phyloP scores from a whole-genome alignment of 1,140 invertebrate species.

The Hermetia illucens region DNA sequence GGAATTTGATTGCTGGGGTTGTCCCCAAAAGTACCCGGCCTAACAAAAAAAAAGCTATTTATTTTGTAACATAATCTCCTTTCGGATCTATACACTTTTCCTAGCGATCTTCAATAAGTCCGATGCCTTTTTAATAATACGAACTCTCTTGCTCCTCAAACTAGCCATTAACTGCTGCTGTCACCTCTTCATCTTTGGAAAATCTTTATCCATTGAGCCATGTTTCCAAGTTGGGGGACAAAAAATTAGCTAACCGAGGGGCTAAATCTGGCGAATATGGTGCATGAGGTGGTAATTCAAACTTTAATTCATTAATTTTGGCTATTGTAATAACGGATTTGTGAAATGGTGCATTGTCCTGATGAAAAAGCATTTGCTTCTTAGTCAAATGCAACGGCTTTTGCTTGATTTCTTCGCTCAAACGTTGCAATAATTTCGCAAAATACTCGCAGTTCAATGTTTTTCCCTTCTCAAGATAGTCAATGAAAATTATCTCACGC shows the following conservation, averaged over 20 bases:
- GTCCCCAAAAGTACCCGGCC: no score
- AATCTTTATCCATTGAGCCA: conserved; percentile 20
- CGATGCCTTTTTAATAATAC: conserved; percentile 13
- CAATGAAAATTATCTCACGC: no score
- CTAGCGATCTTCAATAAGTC: conserved; percentile 3
- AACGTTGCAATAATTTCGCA: conserved; percentile 1
- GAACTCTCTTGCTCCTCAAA: conserved; percentile 12
- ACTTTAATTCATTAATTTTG: conserved; percentile 25
- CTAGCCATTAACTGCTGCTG: conserved; percentile 11
- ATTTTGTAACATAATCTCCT: no score
- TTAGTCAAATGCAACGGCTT: conserved; percentile 19
- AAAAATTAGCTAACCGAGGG: conserved; percentile 29
- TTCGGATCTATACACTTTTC: conserved; percentile 2
- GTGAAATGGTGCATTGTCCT: conserved; percentile 26
- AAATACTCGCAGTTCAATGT: background rate
- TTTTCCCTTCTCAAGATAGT: no score
- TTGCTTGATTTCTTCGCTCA: conserved; percentile 14
- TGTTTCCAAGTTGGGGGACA: conserved; percentile 23
- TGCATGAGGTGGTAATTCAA: no score
- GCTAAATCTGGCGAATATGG: no score
- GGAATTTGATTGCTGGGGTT: no score
- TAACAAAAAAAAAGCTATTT: no score
- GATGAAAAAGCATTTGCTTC: conserved; percentile 28
- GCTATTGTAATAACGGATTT: conserved; percentile 17
- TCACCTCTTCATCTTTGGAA: conserved; percentile 15